Evolutionary conservation across 2,888 invertebrate species (phyloP).

Genomic region (Drosophila setosimentum): DNA sequence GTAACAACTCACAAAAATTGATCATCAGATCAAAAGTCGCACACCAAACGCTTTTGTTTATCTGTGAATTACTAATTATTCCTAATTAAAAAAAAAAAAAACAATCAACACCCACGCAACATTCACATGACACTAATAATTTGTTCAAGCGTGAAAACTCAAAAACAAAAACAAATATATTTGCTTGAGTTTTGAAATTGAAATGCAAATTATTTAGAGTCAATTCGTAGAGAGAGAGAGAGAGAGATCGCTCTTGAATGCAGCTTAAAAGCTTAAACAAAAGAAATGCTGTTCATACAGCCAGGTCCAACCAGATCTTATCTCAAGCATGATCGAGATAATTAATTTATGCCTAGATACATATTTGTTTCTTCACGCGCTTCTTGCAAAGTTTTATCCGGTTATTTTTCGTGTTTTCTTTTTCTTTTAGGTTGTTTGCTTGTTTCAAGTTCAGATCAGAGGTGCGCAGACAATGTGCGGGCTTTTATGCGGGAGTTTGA

Average conservation of each 20-base stretch:
- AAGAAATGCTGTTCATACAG: not conserved
- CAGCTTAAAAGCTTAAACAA: not conserved
- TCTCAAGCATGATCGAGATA: slow-evolving; percentile 57
- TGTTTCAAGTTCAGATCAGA: slow-evolving; percentile 69
- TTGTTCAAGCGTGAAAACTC: slow-evolving; percentile 23
- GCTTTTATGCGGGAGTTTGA: slow-evolving; percentile 78
- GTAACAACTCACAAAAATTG: not conserved
- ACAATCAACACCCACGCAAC: slow-evolving; percentile 35
- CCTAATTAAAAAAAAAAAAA: slow-evolving; percentile 16
- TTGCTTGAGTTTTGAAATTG: not conserved
- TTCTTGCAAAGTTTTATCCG: slow-evolving; percentile 55
- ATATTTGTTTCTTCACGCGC: slow-evolving; percentile 51
- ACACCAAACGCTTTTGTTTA: not conserved
- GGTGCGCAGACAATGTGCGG: slow-evolving; percentile 46
- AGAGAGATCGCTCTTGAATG: slow-evolving; percentile 4
- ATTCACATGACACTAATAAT: slow-evolving; percentile 46
- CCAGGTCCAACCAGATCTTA: slow-evolving; percentile 25
- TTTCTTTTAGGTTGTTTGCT: slow-evolving; percentile 28
- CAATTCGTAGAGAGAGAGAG: not conserved
- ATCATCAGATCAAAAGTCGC: slow-evolving; percentile 1
- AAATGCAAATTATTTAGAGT: slow-evolving; percentile 43
- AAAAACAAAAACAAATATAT: not conserved
- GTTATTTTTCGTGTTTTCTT: slow-evolving; percentile 21
- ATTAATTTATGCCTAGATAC: slow-evolving; percentile 58
- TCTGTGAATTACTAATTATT: slow-evolving; percentile 17